These are phyloP conservation scores for Ginglymostoma cirratum DNA, from an alignment of 2,113 vertebrate species.

Conservation along the genomic window DNA sequence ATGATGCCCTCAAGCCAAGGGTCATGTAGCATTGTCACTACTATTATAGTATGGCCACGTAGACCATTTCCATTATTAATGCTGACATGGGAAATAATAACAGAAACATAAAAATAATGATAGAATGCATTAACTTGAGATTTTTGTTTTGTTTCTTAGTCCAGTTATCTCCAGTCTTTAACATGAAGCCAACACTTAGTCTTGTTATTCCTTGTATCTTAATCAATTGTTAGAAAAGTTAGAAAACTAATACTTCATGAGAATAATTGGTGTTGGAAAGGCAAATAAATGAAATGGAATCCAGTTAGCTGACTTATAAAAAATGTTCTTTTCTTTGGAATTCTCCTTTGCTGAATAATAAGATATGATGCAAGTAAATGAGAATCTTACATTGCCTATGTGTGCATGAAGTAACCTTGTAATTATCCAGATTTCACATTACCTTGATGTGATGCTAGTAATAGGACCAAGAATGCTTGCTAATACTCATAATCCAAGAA, in stretches of 20 bases:
- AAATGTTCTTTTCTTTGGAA: background rate
- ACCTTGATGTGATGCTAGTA: background rate
- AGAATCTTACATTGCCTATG: background rate
- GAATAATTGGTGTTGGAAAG: background rate
- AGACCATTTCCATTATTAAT: background rate
- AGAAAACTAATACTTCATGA: background rate
- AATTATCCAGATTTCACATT: constrained; percentile 10
- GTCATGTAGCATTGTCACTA: background rate
- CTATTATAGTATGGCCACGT: background rate
- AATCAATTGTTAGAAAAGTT: no score
- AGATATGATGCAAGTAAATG: background rate
- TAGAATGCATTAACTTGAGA: background rate
- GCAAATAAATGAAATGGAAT: background rate
- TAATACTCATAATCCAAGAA: background rate
- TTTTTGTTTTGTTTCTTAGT: background rate
- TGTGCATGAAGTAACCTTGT: background rate
- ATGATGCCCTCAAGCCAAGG: background rate
- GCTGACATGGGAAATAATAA: background rate
- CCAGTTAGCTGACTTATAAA: background rate
- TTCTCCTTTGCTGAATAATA: background rate
- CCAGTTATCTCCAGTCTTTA: background rate
- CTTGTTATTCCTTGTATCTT: background rate
- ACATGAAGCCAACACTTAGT: background rate
- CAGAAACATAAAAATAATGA: background rate
- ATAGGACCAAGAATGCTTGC: background rate